Conservation (phyloP, 2,888 invertebrate genomes). For the Iselma pallidipennis region DNA sequence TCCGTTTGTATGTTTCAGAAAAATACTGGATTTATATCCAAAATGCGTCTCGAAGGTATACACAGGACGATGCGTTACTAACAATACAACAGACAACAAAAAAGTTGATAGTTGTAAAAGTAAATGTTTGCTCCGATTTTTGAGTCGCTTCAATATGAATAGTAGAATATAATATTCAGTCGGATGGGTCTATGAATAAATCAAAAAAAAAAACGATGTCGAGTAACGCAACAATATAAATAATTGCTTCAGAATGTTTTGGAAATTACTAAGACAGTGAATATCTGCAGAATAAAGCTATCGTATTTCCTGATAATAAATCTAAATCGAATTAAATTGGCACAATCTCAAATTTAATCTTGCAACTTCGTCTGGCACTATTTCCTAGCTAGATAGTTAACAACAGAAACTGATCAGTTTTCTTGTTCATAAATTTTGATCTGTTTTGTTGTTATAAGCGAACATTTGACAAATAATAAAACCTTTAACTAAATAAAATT, state of each 20-base stretch:
- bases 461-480: no score
- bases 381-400: conserved; percentile 7
- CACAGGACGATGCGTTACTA: conserved; percentile 22
- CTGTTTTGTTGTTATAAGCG: conserved; percentile 11
- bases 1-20: conserved; percentile 37
- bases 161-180: no score
- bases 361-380: conserved; percentile 22
- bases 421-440: conserved; percentile 23
- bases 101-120: conserved; percentile 17
- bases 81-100: conserved; percentile 30
- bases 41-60: conserved; percentile 40
- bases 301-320: conserved; percentile 20
- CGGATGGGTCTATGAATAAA: no score
- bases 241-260: background rate
- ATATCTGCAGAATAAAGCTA: background rate
- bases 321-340: conserved; percentile 38
- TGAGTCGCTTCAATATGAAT: no score
- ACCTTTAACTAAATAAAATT: conserved; percentile 17
- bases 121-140: conserved; percentile 11
- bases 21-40: conserved; percentile 41
- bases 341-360: conserved; percentile 40
- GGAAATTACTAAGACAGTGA: background rate
- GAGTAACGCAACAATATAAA: background rate
- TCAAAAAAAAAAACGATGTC: no score
- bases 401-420: conserved; percentile 19